Percentiles rank a stretch among this genome's conserved stretches.
phyloP scores from a whole-genome alignment of 2,113 vertebrate genomes.

The human (Homo sapiens) region GRCh38 chr14:65530001-65530500 shows the following conservation, averaged over 20 bases:
- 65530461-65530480: neutral
- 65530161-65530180: neutral
- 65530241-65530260: neutral
- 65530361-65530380: neutral
- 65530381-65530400: neutral
- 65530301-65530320: neutral
- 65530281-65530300: neutral
- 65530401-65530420: slow-evolving; percentile 9
- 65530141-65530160: neutral
- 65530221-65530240: neutral
- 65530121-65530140: neutral
- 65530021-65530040: neutral
- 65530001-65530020: neutral
- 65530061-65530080: neutral
- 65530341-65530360: neutral
- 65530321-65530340: neutral
- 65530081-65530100: neutral
- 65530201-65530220: neutral
- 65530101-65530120: neutral
- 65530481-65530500: neutral
- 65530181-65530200: neutral
- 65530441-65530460: neutral
- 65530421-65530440: neutral
- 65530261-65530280: neutral
- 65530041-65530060: neutral